Evolutionary conservation across 2,113 vertebrate species (phyloP).

Genomic region (Strix aluco): DNA sequence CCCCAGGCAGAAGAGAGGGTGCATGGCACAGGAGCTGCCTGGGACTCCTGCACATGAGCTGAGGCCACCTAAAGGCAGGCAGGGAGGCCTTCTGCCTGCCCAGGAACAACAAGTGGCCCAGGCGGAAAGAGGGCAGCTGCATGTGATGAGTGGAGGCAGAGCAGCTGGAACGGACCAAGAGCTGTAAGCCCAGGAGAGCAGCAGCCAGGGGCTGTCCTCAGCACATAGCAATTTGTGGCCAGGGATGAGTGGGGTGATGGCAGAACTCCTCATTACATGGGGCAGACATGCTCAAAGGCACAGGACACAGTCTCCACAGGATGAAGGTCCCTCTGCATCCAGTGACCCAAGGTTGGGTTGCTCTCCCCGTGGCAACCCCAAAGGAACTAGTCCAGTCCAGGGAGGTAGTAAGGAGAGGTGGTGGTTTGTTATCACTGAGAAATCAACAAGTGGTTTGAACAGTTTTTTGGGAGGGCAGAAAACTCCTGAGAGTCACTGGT

Average conservation of each 20-base stretch:
- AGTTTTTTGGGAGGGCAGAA: not conserved
- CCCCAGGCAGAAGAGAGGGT: not conserved
- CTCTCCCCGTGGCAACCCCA: not conserved
- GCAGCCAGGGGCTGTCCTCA: not conserved
- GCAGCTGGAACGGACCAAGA: not conserved
- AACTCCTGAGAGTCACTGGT: not conserved
- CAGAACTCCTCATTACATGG: not conserved
- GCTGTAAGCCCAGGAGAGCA: not conserved
- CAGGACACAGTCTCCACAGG: not conserved
- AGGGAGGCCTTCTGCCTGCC: not conserved
- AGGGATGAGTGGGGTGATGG: fast-evolving
- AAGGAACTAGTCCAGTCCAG: not conserved
- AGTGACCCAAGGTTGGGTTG: not conserved
- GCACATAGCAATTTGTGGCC: not conserved
- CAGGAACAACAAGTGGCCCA: not conserved
- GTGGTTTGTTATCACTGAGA: not conserved
- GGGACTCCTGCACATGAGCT: not conserved
- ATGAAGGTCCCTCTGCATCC: not conserved
- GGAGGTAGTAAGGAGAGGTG: not conserved
- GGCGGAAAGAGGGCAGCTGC: not conserved
- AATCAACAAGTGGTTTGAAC: not conserved
- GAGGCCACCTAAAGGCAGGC: not conserved
- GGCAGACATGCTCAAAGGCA: not conserved
- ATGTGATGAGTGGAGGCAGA: not conserved
- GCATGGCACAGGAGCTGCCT: not conserved